A percentile compares a stretch with the other conserved stretches of the same genome.
phyloP scores from a whole-genome alignment of 2,888 invertebrate genomes.

The Calameuta pallipes region DNA sequence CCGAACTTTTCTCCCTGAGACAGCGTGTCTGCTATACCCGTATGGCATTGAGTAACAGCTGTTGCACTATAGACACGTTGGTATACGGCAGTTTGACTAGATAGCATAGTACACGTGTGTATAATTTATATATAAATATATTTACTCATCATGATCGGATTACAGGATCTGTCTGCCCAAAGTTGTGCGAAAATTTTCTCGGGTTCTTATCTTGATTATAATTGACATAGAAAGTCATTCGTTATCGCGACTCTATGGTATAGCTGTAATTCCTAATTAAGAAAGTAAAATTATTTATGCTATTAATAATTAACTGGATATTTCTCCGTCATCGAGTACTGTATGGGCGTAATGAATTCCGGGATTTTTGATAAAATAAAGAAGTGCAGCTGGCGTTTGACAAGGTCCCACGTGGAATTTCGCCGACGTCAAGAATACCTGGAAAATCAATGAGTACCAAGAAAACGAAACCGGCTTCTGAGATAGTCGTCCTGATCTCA shows the following conservation, averaged over 20 bases:
- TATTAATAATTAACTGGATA: neutral
- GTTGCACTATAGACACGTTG: neutral
- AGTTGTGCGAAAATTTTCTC: neutral
- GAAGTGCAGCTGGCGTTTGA: neutral
- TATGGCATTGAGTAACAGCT: neutral
- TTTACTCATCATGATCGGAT: neutral
- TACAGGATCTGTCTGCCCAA: neutral
- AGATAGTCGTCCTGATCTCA: neutral
- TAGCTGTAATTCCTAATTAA: neutral
- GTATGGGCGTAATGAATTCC: neutral
- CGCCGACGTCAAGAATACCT: neutral
- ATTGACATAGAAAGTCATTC: neutral
- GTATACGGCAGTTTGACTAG: neutral
- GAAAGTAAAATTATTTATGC: neutral
- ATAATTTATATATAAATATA: neutral
- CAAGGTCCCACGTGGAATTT: neutral
- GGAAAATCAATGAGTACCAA: neutral
- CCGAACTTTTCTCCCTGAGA: neutral
- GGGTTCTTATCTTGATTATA: neutral
- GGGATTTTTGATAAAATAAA: neutral
- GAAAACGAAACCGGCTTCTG: neutral
- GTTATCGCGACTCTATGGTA: neutral
- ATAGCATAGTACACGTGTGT: too few relatives aligned
- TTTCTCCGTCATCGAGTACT: neutral
- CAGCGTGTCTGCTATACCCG: neutral